Evolutionary conservation across 2,888 invertebrate genomes (phyloP), one percentile per base, ranked within the genome.

Genomic region (Tromatobia lineatoria): DNA sequence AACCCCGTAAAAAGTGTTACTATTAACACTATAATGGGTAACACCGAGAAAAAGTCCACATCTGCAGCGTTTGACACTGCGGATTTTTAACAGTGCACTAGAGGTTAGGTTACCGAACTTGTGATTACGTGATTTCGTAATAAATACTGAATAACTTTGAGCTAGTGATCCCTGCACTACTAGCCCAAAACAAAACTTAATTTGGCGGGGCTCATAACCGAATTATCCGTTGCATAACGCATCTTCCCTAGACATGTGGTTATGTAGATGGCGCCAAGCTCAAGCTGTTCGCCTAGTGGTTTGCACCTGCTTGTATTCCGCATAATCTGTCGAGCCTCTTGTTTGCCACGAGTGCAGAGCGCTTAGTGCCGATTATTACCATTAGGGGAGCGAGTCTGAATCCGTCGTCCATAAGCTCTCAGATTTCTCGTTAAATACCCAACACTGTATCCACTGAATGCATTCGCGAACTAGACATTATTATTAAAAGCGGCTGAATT

Each of bases 331-430:
- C 64, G 81, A 71, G 45, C 78, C 57, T 66, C 78, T 80, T 29
- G 77, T 59, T 73, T 77, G 77, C 77, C 73, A 78, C 47, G 52
- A 73, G 80, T 74, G 52, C 69, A 23, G 38, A 77, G 54, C 69
- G 70, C 64, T 81, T 71, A 75, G 74, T 64, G 73, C 78, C 73
- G 80, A 84, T 84, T 78, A 84, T 84, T 78, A 74, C 69, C 74
- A 84, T 84, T 78, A 84, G 20, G 54, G 11, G 47, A 80, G 38
- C 76, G 20, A 4, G 54, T 69, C 18, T 61, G 52, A 45, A 84
- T 80, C 47, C 45, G 57, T 69, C 67, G 38, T 70, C 45, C 64
- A 70, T 81, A 66, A 81, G 64, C 81, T 52, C 75, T 47, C 20
- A 10, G 50, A 74, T 59, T 59, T 59, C 38, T 50, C 29, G 67